Base-by-base conservation (phyloP, 1,140 invertebrate genomes). In the Cherax quadricarinatus region DNA sequence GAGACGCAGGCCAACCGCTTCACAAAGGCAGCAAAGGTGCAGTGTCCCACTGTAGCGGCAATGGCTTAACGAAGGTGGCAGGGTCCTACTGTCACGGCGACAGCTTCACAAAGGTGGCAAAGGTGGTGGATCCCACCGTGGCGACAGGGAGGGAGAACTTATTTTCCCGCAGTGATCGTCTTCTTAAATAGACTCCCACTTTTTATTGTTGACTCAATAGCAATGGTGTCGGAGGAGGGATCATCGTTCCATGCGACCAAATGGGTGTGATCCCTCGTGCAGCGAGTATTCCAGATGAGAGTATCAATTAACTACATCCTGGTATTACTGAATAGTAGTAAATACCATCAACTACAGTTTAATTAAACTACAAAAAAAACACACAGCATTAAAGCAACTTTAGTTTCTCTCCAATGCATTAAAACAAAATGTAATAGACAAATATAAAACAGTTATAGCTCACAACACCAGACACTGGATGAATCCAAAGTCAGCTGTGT, bases 11-110 rank as follows among this genome's bases (percentile, higher is more conserved):
- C 9, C 53, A 14, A 57, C 53, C 53, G 53, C 14, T 51, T 41
- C 60, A 79, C 21, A 57, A 78, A 79, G 86, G 60, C 51, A 49
- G 86, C 9, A 53, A 6, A 70, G 62, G 87, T 18, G 87, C 51
- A 70, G 66, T 62, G 16, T 14, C 53, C 14, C 9, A 57, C 53
- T 57, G 53, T 14, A 10, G 30, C 3, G 57, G 7, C 78, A 7
- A 41, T 41, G 30, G 30, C 30, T 41, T 41, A 60, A 30, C 70
- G 79, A 60, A 53, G 80, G 60, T 49, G 21, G 57, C n/a, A 80
- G 79, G 48, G 16, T 24, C 30, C 4, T 14, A 4, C 12, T 41
- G 30, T 41, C 30, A 41, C 30, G 21, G 18, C 4, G 10, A 53
- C 12, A 5, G 24, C 14, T 18, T 53, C 4, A 60, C n/a, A 62